Conservation (phyloP, 2,113 vertebrate genomes). For the Rhipidura dahli region DNA sequence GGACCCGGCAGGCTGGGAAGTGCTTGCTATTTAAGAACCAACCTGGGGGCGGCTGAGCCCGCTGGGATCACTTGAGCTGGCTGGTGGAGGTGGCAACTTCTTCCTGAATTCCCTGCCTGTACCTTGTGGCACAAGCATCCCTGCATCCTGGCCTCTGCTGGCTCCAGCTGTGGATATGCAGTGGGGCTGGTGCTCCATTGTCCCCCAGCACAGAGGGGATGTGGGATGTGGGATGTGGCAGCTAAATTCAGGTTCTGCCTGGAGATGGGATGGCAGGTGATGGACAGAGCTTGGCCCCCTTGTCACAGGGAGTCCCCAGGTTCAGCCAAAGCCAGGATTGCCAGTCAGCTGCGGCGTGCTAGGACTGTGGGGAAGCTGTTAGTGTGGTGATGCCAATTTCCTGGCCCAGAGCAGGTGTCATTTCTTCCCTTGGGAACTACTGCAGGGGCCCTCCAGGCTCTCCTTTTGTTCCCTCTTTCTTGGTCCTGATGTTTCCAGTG, state of each 20-base stretch:
- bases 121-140: not conserved
- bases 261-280: not conserved
- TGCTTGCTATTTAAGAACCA: not conserved
- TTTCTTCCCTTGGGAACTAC: not conserved
- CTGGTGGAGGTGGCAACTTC: not conserved
- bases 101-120: not conserved
- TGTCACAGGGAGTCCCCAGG: rapidly evolving
- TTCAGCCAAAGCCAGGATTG: not conserved
- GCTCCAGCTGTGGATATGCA: not conserved
- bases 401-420: not conserved
- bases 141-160: not conserved
- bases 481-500: not conserved
- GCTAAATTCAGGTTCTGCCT: not conserved
- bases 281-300: not conserved
- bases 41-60: not conserved
- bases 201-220: not conserved
- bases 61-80: rapidly evolving
- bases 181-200: rapidly evolving
- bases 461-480: not conserved
- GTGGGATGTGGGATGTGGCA: rapidly evolving
- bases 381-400: not conserved
- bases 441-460: not conserved
- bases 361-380: not conserved
- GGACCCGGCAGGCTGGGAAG: not conserved
- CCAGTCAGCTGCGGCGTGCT: rapidly evolving